phyloP scores from a whole-genome alignment of 2,888 invertebrate genomes.

The Xestoiulus laeticollis region DNA sequence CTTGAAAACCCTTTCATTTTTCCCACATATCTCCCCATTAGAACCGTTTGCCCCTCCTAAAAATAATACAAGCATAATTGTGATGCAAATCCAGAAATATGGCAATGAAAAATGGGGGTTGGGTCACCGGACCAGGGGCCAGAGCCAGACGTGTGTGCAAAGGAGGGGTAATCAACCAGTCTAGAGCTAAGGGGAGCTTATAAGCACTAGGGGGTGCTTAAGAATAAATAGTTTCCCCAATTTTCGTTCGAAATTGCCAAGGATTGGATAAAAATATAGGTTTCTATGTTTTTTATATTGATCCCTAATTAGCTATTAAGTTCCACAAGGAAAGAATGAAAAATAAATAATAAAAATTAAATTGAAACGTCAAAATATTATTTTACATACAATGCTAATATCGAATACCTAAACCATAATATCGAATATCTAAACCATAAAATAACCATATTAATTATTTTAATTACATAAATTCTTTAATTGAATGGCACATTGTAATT shows the following conservation, averaged over 20 bases:
- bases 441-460: too few relatives aligned
- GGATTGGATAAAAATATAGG: background rate
- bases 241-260: background rate
- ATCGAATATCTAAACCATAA: too few relatives aligned
- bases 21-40: slow-evolving; percentile 37
- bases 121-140: slow-evolving; percentile 34
- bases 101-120: slow-evolving; percentile 37
- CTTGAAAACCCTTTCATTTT: slow-evolving; percentile 37
- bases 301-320: too few relatives aligned
- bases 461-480: too few relatives aligned
- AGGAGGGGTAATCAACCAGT: slow-evolving; percentile 27
- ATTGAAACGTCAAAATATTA: too few relatives aligned
- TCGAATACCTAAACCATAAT: too few relatives aligned
- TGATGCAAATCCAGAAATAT: slow-evolving; percentile 34
- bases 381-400: too few relatives aligned
- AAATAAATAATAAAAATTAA: too few relatives aligned
- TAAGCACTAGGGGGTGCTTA: background rate
- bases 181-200: background rate
- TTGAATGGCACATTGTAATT: too few relatives aligned
- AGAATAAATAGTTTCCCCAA: slow-evolving; percentile 1
- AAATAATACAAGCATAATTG: slow-evolving; percentile 25
- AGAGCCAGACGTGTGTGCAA: slow-evolving; percentile 19
- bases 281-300: too few relatives aligned
- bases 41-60: slow-evolving; percentile 36
- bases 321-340: too few relatives aligned